Evolutionary conservation across 2,888 invertebrate species (phyloP).

Genomic region (Lomographa bimaculata): DNA sequence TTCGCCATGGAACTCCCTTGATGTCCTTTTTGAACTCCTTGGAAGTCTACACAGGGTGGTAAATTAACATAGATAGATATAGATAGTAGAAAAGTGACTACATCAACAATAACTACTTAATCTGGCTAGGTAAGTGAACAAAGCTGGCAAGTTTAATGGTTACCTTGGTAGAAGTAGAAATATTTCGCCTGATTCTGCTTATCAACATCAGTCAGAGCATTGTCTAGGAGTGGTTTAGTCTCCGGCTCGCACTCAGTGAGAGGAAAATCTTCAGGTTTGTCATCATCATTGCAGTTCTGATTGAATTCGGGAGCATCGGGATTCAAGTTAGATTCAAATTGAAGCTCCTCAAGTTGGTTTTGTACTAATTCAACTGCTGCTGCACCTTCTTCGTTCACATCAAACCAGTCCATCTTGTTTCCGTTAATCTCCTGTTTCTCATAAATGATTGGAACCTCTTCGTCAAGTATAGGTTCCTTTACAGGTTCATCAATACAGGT

Average conservation of each 20-base stretch:
- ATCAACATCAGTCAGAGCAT: constrained; percentile 56
- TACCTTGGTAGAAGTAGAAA: constrained; percentile 94
- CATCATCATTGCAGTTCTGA: constrained; percentile 40
- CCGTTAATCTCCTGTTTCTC: constrained; percentile 59
- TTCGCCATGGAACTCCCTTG: no score
- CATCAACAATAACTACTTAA: no score
- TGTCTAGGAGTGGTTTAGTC: constrained; percentile 37
- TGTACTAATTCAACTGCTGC: constrained; percentile 55
- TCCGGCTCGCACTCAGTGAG: constrained; percentile 45
- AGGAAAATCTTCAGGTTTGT: constrained; percentile 60
- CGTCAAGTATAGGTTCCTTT: constrained; percentile 35
- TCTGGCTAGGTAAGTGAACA: no score
- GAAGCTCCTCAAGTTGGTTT: constrained; percentile 51
- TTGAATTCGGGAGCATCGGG: constrained; percentile 64
- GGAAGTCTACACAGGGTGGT: no score
- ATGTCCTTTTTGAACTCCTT: no score
- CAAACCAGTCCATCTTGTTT: constrained; percentile 72
- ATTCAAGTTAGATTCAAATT: constrained; percentile 58
- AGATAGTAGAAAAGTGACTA: no score
- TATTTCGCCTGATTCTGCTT: constrained; percentile 81
- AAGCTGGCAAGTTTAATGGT: no score
- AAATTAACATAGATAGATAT: no score
- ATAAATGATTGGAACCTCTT: constrained; percentile 50
- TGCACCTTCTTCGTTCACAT: constrained; percentile 65
- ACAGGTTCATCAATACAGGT: constrained; percentile 46